These are phyloP conservation scores for Helicorthomorpha holstii DNA, from an alignment of 1,140 invertebrate species.

Conservation along the genomic window DNA sequence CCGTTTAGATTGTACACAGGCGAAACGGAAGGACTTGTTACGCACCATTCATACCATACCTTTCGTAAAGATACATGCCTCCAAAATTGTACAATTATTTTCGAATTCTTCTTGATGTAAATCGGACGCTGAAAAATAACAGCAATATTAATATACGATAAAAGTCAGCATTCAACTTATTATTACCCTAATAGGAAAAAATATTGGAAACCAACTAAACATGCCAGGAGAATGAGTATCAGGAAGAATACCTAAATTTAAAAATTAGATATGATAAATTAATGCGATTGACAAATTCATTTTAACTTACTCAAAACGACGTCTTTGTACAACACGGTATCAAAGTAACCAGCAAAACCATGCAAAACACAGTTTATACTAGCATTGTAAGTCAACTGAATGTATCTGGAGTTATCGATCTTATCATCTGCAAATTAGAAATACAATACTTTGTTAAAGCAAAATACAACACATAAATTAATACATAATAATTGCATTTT, in stretches of 20 bases:
- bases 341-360: conserved; percentile 92
- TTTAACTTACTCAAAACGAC: conserved; percentile 51
- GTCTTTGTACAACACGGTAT: conserved; percentile 65
- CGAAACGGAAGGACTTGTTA: conserved; percentile 42
- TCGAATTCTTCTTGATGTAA: conserved; percentile 44
- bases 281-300: conserved; percentile 4
- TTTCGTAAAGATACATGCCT: conserved; percentile 47
- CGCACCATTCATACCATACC: conserved; percentile 94
- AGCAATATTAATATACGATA: not conserved
- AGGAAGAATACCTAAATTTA: conserved; percentile 49
- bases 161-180: too few relatives aligned
- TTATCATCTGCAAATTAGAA: conserved; percentile 22
- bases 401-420: conserved; percentile 53
- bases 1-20: conserved; percentile 67
- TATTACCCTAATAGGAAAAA: conserved; percentile 64
- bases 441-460: not conserved
- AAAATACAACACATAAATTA: not conserved
- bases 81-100: conserved; percentile 73
- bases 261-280: too few relatives aligned
- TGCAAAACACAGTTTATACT: conserved; percentile 61
- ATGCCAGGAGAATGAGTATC: conserved; percentile 70
- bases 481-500: not conserved
- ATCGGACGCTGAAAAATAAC: conserved; percentile 47
- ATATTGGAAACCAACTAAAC: conserved; percentile 96
- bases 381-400: conserved; percentile 46